Percentiles rank a stretch among this genome's conserved stretches.
Conservation (phyloP, 2,888 invertebrate genomes). For the Diarsia mendica region DNA sequence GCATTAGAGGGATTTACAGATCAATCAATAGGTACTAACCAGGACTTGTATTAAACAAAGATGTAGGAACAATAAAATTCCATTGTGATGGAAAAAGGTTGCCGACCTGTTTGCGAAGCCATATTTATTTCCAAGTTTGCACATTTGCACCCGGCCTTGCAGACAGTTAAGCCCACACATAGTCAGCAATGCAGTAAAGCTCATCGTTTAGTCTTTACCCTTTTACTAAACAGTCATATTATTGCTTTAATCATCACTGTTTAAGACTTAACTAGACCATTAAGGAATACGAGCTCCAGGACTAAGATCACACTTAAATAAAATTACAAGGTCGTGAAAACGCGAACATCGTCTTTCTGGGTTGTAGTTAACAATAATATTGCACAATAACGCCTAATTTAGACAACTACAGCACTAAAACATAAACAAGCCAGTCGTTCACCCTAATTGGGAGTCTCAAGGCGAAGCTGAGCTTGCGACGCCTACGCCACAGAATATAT, state of each 20-base stretch:
- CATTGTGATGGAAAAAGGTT: conserved; percentile 5
- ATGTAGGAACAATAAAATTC: not conserved
- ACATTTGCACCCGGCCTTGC: not conserved
- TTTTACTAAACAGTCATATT: not conserved
- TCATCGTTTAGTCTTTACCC: not conserved
- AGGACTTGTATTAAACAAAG: not conserved
- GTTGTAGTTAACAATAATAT: conserved; percentile 63
- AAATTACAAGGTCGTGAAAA: conserved; percentile 52
- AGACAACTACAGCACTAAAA: conserved; percentile 79
- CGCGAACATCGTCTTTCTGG: conserved; percentile 16
- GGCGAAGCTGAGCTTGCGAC: conserved; percentile 74
- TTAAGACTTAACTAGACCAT: not conserved
- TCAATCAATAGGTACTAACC: not conserved
- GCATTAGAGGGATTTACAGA: not conserved
- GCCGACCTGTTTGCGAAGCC: conserved; percentile 38
- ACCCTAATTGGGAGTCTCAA: conserved; percentile 84
- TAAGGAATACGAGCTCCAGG: conserved; percentile 13
- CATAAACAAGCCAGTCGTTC: conserved; percentile 79
- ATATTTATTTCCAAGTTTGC: conserved; percentile 21
- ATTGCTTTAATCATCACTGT: conserved; percentile 3
- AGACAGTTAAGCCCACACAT: conserved; percentile 12
- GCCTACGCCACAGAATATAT: conserved; percentile 80
- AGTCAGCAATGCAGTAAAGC: conserved; percentile 15
- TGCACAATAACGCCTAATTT: conserved; percentile 79
- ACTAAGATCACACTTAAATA: conserved; percentile 25